Base-by-base conservation (phyloP, 2,797 vertebrate genomes). In the Cryptoblepharus egeriae region DNA sequence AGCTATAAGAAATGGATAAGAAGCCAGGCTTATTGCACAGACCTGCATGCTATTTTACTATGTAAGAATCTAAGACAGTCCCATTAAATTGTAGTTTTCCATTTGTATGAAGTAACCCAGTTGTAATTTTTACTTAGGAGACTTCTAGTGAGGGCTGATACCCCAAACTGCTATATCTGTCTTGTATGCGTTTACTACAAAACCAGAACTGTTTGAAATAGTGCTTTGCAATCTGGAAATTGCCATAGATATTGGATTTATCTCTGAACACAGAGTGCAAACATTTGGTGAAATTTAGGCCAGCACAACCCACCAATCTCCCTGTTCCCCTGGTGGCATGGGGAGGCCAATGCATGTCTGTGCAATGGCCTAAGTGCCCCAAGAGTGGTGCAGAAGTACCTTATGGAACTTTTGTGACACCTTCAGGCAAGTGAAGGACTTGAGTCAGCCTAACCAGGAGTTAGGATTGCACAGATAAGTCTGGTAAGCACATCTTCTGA, bases 81-180 rank as follows among this genome's bases (percentile, higher is more conserved):
- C 70, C 26, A 74, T 89, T 89, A 89, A 90, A 86, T 79, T 72
- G 71, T 81, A 39, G 88, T 77, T 89, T 90, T 91, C 86, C 83
- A 86, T 90, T 89, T 86, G n/a, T 89, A 80, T 80, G 74, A 87
- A 49, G 72, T 85, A 70, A 69, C 52, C 83, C 83, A 28, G 32
- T 82, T 0, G 81, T 89, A n/a, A n/a, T 89, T 60, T 87, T 86
- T 90, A 84, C 85, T 90, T 84, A 75, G 71, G 10, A 87, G 72
- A 81, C 20, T 35, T 71, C 81, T 75, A 35, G 37, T 81, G 79
- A 65, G 55, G 76, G 67, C 61, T 0, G 1, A 58, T 2, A 70
- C 77, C 77, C 68, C 60, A 64, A 73, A 68, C 68, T 0, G 0
- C 78, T 55, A 71, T 77, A 79, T 83, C 1, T 28, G 2, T 86